phyloP scores from a whole-genome alignment of 2,113 vertebrate species.

The Platichthys flesus region DNA sequence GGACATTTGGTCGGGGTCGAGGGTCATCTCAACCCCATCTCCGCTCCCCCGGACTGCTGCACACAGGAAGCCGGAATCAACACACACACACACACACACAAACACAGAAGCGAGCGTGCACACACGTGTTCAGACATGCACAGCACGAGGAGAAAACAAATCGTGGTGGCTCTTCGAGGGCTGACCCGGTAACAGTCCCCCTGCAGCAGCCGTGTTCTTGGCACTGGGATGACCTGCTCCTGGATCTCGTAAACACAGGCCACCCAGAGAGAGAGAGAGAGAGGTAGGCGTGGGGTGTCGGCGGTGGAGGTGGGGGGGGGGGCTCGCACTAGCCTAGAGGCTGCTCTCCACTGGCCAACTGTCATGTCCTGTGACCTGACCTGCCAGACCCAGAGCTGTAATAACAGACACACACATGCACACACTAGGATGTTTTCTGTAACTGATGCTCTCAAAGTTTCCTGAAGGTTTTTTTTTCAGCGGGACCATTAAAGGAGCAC shows the following conservation, averaged over 20 bases:
- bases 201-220: constrained; percentile 58
- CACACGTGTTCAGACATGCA: constrained; percentile 35
- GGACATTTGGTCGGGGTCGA: constrained; percentile 78
- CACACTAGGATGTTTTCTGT: not conserved
- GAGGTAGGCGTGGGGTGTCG: constrained; percentile 11
- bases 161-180: constrained; percentile 51
- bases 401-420: constrained; percentile 47
- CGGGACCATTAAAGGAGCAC: not conserved
- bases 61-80: constrained; percentile 73
- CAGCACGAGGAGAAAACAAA: constrained; percentile 37
- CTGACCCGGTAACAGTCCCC: constrained; percentile 61
- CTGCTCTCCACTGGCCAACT: constrained; percentile 49
- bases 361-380: constrained; percentile 72
- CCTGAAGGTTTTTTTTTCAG: too few species aligned
- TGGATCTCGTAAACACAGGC: constrained; percentile 71
- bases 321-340: constrained; percentile 44
- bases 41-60: constrained; percentile 65
- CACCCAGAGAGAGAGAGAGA: constrained; percentile 63
- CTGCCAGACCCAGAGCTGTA: constrained; percentile 47
- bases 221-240: constrained; percentile 71
- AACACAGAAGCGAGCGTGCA: constrained; percentile 24
- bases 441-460: not conserved
- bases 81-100: constrained; percentile 42
- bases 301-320: constrained; percentile 2
- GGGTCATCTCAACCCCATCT: constrained; percentile 69